Conservation (phyloP, 1,140 invertebrate genomes). For the Steinernema feltiae region DNA sequence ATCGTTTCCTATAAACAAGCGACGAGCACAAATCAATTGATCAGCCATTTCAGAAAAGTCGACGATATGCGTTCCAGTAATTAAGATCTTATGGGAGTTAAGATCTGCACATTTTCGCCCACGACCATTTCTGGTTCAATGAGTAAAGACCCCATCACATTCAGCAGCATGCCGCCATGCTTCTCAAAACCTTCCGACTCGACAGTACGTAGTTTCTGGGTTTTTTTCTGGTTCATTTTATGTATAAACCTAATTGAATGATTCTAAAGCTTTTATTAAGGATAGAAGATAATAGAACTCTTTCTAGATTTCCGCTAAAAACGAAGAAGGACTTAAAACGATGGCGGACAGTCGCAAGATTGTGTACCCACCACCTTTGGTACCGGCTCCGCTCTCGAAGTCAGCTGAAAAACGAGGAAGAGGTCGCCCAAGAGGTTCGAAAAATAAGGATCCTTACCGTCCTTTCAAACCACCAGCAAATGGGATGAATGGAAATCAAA, state of each 20-base stretch:
- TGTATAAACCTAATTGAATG: too few relatives aligned
- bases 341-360: not conserved
- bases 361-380: not conserved
- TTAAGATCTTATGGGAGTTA: not conserved
- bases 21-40: not conserved
- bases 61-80: not conserved
- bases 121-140: slow-evolving; percentile 14
- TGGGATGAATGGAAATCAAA: not conserved
- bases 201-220: not conserved
- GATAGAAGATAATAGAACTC: too few relatives aligned
- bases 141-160: not conserved
- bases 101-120: not conserved
- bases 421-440: not conserved
- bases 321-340: not conserved
- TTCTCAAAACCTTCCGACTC: not conserved
- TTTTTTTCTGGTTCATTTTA: too few relatives aligned
- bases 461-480: not conserved
- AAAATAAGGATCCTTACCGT: not conserved
- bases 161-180: not conserved
- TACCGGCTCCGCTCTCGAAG: not conserved
- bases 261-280: too few relatives aligned
- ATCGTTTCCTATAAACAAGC: not conserved
- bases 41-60: not conserved
- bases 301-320: not conserved
- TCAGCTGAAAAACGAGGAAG: not conserved